These are phyloP conservation scores for Steinernema feltiae DNA, from an alignment of 1,140 invertebrate species.

Conservation along the genomic window DNA sequence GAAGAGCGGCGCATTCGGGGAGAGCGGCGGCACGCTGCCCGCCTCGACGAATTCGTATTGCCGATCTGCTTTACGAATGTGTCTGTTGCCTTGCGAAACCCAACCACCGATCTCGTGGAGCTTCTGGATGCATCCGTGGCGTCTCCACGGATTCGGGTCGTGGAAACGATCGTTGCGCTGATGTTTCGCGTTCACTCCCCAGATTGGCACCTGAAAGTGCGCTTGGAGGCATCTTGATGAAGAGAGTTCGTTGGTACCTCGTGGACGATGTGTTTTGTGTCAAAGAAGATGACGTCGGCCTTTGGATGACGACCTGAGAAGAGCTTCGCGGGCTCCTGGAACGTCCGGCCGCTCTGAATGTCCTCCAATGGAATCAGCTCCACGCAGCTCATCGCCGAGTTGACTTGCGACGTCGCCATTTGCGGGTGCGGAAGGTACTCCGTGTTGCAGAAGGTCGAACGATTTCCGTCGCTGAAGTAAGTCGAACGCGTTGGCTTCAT, in stretches of 20 bases:
- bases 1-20: neutral
- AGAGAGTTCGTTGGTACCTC: neutral
- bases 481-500: neutral
- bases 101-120: conserved; percentile 3
- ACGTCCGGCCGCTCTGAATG: neutral
- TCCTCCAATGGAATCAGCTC: neutral
- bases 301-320: neutral
- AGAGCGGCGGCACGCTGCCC: neutral
- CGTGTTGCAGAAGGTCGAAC: neutral
- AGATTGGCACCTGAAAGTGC: neutral
- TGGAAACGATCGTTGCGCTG: neutral
- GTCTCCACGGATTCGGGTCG: neutral
- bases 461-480: conserved; percentile 2
- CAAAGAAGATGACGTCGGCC: neutral
- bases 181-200: neutral
- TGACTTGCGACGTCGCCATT: neutral
- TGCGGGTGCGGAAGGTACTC: neutral
- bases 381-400: neutral
- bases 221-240: neutral
- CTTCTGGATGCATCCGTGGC: conserved; percentile 1
- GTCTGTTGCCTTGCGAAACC: neutral
- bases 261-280: neutral
- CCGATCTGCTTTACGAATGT: neutral
- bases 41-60: neutral
- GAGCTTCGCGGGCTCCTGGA: neutral